Base-by-base conservation (phyloP, 2,888 invertebrate species). In the Eilema depressum region DNA sequence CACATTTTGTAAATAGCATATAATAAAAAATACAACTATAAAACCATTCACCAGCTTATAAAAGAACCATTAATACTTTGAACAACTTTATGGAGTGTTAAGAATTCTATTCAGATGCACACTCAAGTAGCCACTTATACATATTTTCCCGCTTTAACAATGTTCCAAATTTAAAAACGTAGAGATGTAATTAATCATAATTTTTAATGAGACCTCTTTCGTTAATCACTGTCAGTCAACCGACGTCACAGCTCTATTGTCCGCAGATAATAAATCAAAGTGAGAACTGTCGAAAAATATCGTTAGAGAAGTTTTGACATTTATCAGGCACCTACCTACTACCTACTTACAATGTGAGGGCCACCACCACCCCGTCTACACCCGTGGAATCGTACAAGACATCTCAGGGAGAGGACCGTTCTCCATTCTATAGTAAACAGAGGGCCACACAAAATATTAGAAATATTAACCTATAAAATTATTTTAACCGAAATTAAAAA, bases 211-310 rank as follows among this genome's bases (percentile, higher is more conserved):
- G 75, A 71, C 76, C 73, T 74, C 72, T 71, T 76, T 73, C 72
- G 66, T 64, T 61, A 73, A 77, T 70, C 77, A 75, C 70, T 82
- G 82, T 80, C 82, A 79, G 71, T 80, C 76, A 73, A 75, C 71
- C 75, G 78, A 66, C 70, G 63, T 62, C 63, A 59, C 28, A 74
- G 63, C 65, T 75, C 71, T 75, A 78, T 82, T 82, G 81, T 82
- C 68, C 66, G 70, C 74, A 73, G 78, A 73, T 73, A 77, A 82
- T 82, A 78, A 82, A 82, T 82, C 80, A 78, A 73, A 74, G 73
- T 65, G 63, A 69, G 10, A 25, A 60, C 62, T 75, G 78, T 75
- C 75, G 60, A 78, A 77, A 80, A 77, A 73, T 74, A 12, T 68
- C 62, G 60, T 66, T 56, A 30, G 14, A 65, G 61, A 76, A 75